A percentile compares a stretch with the other conserved stretches of the same genome.
phyloP scores from a whole-genome alignment of 2,113 vertebrate species.

The Paramisgurnus dabryanus region DNA sequence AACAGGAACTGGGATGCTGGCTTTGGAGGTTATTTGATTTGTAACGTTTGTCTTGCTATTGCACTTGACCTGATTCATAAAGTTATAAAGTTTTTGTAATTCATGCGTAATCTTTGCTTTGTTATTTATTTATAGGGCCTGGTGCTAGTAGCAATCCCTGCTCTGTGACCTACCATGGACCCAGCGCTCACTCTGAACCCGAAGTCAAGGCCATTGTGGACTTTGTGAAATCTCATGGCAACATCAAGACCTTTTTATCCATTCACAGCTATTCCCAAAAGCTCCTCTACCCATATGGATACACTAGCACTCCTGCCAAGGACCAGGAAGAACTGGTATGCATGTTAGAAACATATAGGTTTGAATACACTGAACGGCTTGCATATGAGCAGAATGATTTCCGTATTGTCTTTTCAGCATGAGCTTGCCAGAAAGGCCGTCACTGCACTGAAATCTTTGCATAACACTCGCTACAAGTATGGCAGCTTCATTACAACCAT shows the following conservation, averaged over 20 bases:
- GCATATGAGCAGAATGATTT: neutral
- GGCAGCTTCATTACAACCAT: constrained; percentile 89
- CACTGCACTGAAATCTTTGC: constrained; percentile 78
- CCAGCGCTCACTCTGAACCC: constrained; percentile 79
- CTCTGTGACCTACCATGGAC: constrained; percentile 80
- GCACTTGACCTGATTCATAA: neutral
- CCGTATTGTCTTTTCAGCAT: constrained; percentile 69
- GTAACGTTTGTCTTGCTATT: neutral
- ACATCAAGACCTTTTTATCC: constrained; percentile 90
- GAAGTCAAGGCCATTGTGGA: constrained; percentile 94
- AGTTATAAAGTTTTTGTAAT: no score
- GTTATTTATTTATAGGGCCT: constrained; percentile 60
- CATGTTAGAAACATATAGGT: neutral
- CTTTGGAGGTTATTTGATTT: constrained; percentile 79
- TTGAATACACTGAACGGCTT: neutral
- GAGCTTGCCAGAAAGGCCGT: constrained; percentile 76
- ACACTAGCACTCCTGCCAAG: constrained; percentile 61
- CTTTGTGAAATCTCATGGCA: constrained; percentile 83
- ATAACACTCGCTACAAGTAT: constrained; percentile 80
- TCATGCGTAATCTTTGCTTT: neutral
- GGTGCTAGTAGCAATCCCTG: constrained; percentile 85
- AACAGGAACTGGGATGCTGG: constrained; percentile 89
- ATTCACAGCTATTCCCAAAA: constrained; percentile 96
- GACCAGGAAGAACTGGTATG: constrained; percentile 84
- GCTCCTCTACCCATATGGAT: constrained; percentile 90